Percentiles rank a stretch among this genome's conserved stretches.
Conservation (phyloP, 2,113 vertebrate species). For the Ramphastos sulfuratus region DNA sequence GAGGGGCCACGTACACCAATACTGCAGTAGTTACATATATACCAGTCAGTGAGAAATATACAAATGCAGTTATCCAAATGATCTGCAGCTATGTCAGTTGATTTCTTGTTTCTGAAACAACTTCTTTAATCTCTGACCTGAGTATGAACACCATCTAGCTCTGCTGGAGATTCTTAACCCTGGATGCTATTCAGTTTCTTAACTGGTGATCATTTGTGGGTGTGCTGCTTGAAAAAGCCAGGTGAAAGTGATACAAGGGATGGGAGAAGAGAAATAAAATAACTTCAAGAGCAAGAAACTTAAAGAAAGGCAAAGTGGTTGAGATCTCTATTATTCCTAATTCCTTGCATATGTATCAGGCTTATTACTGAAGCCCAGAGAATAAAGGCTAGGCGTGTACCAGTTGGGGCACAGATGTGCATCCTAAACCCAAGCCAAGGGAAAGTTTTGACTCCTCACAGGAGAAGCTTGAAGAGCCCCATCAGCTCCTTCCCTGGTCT, state of each 20-base stretch:
- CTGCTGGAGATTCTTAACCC: not conserved
- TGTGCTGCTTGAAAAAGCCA: not conserved
- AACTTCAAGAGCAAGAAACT: not conserved
- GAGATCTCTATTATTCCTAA: not conserved
- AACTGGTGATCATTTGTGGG: not conserved
- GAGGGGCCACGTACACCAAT: not conserved
- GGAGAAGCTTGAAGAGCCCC: not conserved
- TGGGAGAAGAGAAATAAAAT: not conserved
- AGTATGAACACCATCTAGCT: not conserved
- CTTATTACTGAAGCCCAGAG: not conserved
- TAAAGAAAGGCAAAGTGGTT: not conserved
- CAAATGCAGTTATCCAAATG: not conserved
- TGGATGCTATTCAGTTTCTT: not conserved
- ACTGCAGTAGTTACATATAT: not conserved
- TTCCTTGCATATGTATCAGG: not conserved
- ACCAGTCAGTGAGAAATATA: not conserved
- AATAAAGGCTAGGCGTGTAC: not conserved
- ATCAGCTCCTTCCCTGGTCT: not conserved
- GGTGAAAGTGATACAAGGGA: not conserved
- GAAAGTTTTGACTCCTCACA: not conserved
- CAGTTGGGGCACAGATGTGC: not conserved
- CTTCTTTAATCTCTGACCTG: conserved; percentile 16
- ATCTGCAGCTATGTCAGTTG: not conserved
- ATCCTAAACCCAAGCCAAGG: not conserved
- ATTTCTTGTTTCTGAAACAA: conserved; percentile 16